A percentile compares a stretch with the other conserved stretches of the same genome.
Conservation (phyloP, 2,888 invertebrate genomes). For the Pheosia tremula region DNA sequence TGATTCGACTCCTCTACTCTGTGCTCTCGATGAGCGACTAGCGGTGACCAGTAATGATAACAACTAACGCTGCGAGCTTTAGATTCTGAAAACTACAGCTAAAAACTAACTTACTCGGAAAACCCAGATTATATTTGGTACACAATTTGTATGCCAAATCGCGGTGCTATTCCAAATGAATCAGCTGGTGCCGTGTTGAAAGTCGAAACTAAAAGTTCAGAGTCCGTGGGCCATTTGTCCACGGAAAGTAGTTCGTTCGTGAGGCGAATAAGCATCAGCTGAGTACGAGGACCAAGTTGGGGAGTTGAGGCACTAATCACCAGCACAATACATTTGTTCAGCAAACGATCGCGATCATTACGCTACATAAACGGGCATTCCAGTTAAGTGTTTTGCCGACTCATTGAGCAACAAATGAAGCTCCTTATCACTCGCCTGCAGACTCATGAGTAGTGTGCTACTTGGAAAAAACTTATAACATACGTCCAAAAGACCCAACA, state of each 20-base stretch:
- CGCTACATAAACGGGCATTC: conserved; percentile 7
- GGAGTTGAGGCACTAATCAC: background rate
- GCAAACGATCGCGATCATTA: conserved; percentile 4
- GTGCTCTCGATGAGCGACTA: too few species aligned
- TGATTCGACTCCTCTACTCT: too few species aligned
- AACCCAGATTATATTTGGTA: too few species aligned
- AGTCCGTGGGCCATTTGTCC: background rate
- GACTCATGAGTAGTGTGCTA: background rate
- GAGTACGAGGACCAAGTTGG: background rate
- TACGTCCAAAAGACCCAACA: background rate
- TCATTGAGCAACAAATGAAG: conserved; percentile 6
- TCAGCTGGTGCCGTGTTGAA: background rate
- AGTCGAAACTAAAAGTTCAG: background rate
- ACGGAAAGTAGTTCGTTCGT: background rate
- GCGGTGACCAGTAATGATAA: too few species aligned
- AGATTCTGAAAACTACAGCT: too few species aligned
- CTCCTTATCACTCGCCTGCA: conserved; percentile 4
- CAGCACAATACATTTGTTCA: background rate
- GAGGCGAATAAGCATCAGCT: background rate
- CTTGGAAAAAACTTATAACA: background rate
- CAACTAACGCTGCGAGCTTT: too few species aligned
- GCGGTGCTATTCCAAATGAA: too few species aligned
- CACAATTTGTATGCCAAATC: too few species aligned
- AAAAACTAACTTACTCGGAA: too few species aligned
- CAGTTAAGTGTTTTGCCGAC: conserved; percentile 6